Percentiles rank a stretch among this genome's conserved stretches.
Evolutionary conservation across 2,113 vertebrate species (phyloP).

Genomic region (Synodontis membranacea): DNA sequence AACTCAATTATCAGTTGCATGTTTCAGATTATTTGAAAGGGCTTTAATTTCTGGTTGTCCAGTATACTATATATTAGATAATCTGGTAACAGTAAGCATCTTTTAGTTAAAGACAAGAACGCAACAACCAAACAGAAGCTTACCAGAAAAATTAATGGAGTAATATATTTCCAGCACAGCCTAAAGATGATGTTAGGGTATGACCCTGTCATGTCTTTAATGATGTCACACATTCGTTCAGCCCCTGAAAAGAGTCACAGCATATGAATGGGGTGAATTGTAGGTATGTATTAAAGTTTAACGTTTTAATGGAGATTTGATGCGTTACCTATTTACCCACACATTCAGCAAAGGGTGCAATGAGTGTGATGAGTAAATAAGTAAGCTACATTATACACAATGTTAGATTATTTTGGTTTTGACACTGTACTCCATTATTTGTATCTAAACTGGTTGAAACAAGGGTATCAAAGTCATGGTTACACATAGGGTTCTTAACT

Average conservation of each 20-base stretch:
- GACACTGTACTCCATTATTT: neutral
- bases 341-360: neutral
- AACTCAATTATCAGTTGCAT: neutral
- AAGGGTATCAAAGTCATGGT: neutral
- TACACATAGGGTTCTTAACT: neutral
- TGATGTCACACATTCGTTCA: constrained; percentile 61
- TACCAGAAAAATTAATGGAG: constrained; percentile 69
- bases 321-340: neutral
- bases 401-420: neutral
- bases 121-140: constrained; percentile 39
- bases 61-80: neutral
- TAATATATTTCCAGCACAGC: constrained; percentile 74
- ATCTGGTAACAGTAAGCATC: neutral
- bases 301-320: neutral
- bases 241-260: constrained; percentile 58
- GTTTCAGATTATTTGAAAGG: neutral
- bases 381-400: neutral
- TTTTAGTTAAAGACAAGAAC: neutral
- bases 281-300: neutral
- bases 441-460: neutral
- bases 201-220: constrained; percentile 72
- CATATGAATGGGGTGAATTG: neutral
- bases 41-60: neutral
- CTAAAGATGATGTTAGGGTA: constrained; percentile 62
- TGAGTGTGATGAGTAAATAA: neutral